Evolutionary conservation across 2,797 vertebrate species (phyloP).

Genomic region (Sebastes taczanowskii): DNA sequence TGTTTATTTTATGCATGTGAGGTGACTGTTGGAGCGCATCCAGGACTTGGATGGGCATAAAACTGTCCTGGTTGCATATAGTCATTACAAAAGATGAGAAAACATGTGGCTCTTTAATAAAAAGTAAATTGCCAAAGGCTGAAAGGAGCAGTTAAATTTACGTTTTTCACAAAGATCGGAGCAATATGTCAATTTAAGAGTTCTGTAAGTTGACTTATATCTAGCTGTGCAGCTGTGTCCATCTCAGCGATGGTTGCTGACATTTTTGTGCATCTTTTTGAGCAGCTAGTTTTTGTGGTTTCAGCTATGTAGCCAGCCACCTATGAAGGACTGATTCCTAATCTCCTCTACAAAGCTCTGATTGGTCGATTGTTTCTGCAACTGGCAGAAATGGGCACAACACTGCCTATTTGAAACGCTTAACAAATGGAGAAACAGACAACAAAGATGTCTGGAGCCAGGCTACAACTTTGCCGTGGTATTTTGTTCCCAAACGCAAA

Average conservation of each 20-base stretch:
- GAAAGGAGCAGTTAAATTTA: background rate
- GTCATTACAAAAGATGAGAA: background rate
- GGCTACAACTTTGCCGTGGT: background rate
- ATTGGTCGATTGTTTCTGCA: background rate
- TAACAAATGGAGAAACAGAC: background rate
- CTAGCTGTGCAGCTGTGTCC: background rate
- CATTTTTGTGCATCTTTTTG: background rate
- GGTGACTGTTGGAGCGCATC: background rate
- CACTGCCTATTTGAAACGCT: background rate
- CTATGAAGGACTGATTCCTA: background rate
- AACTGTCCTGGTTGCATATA: background rate
- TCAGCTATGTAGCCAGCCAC: background rate
- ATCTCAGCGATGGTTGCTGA: background rate
- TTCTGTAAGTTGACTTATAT: background rate
- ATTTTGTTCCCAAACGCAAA: background rate
- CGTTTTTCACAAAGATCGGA: background rate
- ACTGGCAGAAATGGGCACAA: background rate
- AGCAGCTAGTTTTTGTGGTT: background rate
- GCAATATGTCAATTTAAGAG: background rate
- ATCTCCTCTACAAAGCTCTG: background rate
- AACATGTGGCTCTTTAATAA: background rate
- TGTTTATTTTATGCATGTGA: background rate
- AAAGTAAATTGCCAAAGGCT: background rate
- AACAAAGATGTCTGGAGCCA: background rate
- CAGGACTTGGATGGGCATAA: background rate